Conservation (phyloP, 2,888 invertebrate species). For the Xylocampa areola region DNA sequence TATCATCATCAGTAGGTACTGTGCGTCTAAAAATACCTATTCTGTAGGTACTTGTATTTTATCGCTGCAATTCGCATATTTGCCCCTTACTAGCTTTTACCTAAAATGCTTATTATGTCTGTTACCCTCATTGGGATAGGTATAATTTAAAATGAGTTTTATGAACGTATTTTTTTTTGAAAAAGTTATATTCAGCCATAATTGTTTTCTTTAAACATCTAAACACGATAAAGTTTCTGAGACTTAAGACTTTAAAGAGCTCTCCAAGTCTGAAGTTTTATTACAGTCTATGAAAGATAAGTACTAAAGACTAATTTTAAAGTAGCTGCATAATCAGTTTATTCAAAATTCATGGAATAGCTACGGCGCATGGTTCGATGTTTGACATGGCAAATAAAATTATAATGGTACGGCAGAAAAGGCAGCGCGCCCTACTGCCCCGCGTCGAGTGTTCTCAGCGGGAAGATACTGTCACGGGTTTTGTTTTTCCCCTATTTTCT, state of each 20-base stretch:
- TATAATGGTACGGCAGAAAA: constrained; percentile 40
- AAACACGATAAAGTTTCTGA: constrained; percentile 39
- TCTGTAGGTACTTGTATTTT: not conserved
- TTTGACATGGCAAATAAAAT: constrained; percentile 45
- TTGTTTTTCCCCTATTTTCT: constrained; percentile 19
- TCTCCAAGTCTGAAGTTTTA: constrained; percentile 48
- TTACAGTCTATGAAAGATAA: constrained; percentile 42
- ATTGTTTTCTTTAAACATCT: constrained; percentile 39
- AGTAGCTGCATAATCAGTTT: constrained; percentile 44
- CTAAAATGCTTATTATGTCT: no score
- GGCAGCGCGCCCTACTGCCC: constrained; percentile 33
- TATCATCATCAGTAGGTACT: constrained; percentile 4
- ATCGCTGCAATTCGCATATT: no score
- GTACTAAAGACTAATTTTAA: constrained; percentile 43
- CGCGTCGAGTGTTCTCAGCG: constrained; percentile 38
- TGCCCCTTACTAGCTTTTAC: no score
- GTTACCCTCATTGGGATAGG: no score
- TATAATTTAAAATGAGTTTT: not conserved
- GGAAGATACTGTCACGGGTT: constrained; percentile 33
- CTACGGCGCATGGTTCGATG: constrained; percentile 30
- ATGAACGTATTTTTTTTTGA: no score
- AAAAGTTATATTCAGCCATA: constrained; percentile 17
- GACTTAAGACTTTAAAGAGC: constrained; percentile 40
- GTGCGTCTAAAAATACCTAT: constrained; percentile 6
- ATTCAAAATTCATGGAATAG: constrained; percentile 48